Conservation (phyloP, 2,797 vertebrate genomes). For the Manis javanica region DNA sequence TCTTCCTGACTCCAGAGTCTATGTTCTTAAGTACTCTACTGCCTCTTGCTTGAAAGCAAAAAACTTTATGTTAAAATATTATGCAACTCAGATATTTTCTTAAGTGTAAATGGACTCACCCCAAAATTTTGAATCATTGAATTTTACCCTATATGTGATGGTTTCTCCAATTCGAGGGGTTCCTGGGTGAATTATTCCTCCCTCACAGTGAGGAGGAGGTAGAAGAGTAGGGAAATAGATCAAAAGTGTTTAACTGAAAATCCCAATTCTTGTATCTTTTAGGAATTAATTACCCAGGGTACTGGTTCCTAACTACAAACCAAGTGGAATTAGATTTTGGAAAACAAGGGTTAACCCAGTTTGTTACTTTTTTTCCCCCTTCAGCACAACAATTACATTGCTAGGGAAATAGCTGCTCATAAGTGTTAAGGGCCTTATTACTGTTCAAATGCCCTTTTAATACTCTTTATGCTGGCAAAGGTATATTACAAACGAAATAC, state of each 20-base stretch:
- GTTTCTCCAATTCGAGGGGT: neutral
- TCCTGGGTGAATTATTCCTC: neutral
- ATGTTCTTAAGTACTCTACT: neutral
- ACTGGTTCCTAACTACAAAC: neutral
- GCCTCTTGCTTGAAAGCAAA: neutral
- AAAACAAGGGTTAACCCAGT: conserved; percentile 55
- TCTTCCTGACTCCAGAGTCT: neutral
- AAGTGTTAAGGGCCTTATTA: conserved; percentile 78
- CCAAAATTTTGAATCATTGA: conserved; percentile 29
- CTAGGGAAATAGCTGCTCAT: conserved; percentile 63
- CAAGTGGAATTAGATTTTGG: conserved; percentile 12
- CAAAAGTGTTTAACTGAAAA: conserved; percentile 1
- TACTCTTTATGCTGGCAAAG: conserved; percentile 78
- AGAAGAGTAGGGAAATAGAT: neutral
- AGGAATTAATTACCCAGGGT: neutral
- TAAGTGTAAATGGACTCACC: neutral
- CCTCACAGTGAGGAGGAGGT: neutral
- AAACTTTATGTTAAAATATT: neutral
- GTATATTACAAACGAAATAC: conserved; percentile 81
- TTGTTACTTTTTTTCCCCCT: conserved; percentile 54
- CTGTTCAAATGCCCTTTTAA: conserved; percentile 75
- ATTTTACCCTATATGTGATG: neutral
- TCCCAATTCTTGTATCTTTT: neutral
- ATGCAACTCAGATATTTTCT: conserved; percentile 9
- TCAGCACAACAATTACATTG: conserved; percentile 33